Evolutionary conservation across 1,140 invertebrate species (phyloP), one percentile per base, ranked within the genome.

Genomic region (Drosophila orosa): DNA sequence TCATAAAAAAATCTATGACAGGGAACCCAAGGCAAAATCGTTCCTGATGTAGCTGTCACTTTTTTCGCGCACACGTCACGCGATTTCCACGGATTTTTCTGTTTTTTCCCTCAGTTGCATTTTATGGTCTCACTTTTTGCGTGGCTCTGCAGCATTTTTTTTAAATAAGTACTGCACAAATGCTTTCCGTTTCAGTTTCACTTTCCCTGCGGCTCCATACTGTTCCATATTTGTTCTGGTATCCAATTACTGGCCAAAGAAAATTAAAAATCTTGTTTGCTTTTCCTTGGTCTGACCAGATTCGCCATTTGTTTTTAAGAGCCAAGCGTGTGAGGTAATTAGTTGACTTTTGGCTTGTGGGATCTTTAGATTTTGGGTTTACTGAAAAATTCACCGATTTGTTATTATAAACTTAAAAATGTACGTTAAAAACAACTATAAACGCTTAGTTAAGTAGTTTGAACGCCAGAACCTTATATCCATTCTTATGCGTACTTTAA

Each of bases 1-100:
- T 35, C 42, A 69, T 69, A 40, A 58, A 75, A 74, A 74, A 76
- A 61, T 27, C 39, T 35, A 25, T 45, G 35, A 4, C 35, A 22
- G 45, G 31, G 33, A 35, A 15, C 33, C 25, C 42, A 48, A 40
- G 7, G 25, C 33, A 37, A 15, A 58, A 40, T 29, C 17, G 24
- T 27, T 27, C n/a, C 50, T 54, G 19, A 54, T 35, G 35, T 54
- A 35, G 54, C 33, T 72, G 68, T 57, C 54, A 66, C 65, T 72
- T 72, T 65, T 69, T 22, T 35, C 35, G 24, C 19, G 52, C 54
- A 48, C 35, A 58, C 63, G 73, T 68, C 74, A 77, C 74, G 74
- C 73, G 37, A 77, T 62, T 76, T 61, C 29, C 57, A 42, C 50
- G 25, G 37, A 22, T 62, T 62, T 35, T 27, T 37, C 40, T 13